These are phyloP conservation scores for Montipora sp. DNA, from an alignment of 64 coral and sea anemone species.

Conservation along the genomic window DNA sequence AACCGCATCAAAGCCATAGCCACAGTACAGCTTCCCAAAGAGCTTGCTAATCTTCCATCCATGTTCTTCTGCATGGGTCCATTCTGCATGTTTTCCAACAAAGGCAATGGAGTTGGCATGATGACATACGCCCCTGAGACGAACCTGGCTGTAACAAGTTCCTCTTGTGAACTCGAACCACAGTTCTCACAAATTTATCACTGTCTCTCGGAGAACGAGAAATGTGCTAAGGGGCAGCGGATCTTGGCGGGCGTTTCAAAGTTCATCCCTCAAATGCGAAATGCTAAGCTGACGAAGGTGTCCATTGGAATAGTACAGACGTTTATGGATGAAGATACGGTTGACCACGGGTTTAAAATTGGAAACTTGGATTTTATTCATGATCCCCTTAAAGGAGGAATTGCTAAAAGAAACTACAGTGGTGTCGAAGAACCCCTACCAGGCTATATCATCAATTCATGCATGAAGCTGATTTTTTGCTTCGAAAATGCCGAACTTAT, in stretches of 20 bases:
- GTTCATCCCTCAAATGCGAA: constrained; percentile 64
- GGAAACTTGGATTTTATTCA: constrained; percentile 63
- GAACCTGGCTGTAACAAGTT: constrained; percentile 59
- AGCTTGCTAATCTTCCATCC: constrained; percentile 46
- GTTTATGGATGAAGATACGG: constrained; percentile 26
- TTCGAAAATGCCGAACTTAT: constrained; percentile 48
- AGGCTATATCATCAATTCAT: constrained; percentile 73
- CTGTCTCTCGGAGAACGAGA: constrained; percentile 50
- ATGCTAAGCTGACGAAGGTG: constrained; percentile 64
- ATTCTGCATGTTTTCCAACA: constrained; percentile 71
- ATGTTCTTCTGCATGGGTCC: constrained; percentile 94
- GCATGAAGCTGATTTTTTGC: constrained; percentile 78
- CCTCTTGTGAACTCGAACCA: constrained; percentile 44
- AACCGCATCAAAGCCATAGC: constrained; percentile 77
- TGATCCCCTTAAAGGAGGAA: constrained; percentile 30
- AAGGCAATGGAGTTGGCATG: constrained; percentile 70
- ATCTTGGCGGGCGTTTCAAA: constrained; percentile 60
- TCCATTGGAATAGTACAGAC: constrained; percentile 68
- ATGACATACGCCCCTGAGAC: constrained; percentile 79
- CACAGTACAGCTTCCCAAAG: constrained; percentile 48
- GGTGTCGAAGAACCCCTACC: constrained; percentile 63
- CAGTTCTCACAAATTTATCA: constrained; percentile 4
- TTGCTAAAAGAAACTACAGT: constrained; percentile 67
- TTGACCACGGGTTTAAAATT: constrained; percentile 22
- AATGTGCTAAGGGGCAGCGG: constrained; percentile 47